Percentiles rank a stretch among this genome's conserved stretches.
phyloP scores from a whole-genome alignment of 2,888 invertebrate species.

The Phrixothrix hirtus region DNA sequence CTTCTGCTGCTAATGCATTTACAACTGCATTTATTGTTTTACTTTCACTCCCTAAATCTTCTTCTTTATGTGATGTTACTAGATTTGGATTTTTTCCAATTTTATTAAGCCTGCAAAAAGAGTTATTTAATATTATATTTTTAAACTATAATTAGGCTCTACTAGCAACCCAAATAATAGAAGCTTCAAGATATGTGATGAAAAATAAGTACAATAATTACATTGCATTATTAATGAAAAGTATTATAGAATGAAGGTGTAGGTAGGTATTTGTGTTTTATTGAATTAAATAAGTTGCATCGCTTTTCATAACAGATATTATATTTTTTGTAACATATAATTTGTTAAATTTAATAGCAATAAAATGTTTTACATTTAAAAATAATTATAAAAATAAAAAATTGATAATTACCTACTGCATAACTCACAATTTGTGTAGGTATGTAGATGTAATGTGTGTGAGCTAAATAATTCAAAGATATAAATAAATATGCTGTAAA shows the following conservation, averaged over 20 bases:
- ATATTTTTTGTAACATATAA: conserved; percentile 6
- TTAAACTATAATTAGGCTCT: no score
- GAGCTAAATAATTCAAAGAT: no score
- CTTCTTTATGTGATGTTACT: conserved; percentile 79
- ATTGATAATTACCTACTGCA: no score
- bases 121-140: neutral
- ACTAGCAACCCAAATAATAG: conserved; percentile 25
- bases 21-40: conserved; percentile 92
- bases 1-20: conserved; percentile 88
- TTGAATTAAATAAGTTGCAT: conserved; percentile 42
- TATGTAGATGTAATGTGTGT: no score
- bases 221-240: no score
- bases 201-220: conserved; percentile 14
- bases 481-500: no score
- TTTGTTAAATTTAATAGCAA: neutral
- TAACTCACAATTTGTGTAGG: no score
- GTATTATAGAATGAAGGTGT: conserved; percentile 9
- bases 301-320: conserved; percentile 35
- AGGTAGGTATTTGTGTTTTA: conserved; percentile 38
- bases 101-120: conserved; percentile 73
- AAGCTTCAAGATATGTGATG: conserved; percentile 17
- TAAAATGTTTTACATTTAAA: no score
- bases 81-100: conserved; percentile 97
- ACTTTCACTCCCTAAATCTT: conserved; percentile 70
- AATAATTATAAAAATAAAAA: no score